Percentiles rank a stretch among this genome's conserved stretches.
These are phyloP conservation scores for Microdon myrmicae DNA, from an alignment of 2,888 invertebrate species.

Conservation along the genomic window DNA sequence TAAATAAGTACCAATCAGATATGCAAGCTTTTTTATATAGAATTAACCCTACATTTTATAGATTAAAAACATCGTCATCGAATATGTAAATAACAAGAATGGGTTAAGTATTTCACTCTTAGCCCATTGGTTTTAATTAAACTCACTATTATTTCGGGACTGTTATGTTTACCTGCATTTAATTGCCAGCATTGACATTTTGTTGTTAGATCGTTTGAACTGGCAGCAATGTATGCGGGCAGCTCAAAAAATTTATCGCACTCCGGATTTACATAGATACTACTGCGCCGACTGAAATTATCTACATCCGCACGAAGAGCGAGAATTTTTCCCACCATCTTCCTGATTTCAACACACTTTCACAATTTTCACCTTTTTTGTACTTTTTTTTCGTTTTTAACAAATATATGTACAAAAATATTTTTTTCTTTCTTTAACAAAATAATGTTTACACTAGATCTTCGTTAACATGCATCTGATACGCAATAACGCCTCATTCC, in stretches of 20 bases:
- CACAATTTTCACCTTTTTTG: constrained; percentile 25
- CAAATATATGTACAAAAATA: constrained; percentile 5
- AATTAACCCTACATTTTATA: too few species aligned
- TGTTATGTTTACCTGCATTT: constrained; percentile 62
- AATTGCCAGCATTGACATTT: constrained; percentile 66
- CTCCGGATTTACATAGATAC: constrained; percentile 67
- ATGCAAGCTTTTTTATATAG: too few species aligned
- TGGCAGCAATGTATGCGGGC: constrained; percentile 64
- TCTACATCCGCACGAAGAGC: constrained; percentile 64
- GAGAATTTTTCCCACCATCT: constrained; percentile 66
- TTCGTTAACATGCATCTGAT: constrained; percentile 21
- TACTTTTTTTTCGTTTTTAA: constrained; percentile 20
- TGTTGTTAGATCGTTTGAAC: constrained; percentile 65
- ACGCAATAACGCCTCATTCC: constrained; percentile 36
- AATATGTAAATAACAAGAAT: too few species aligned
- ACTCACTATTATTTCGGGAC: too few species aligned
- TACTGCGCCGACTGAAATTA: constrained; percentile 65
- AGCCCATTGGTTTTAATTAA: too few species aligned
- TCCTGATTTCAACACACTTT: too few species aligned
- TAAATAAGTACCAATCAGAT: too few species aligned
- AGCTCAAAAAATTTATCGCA: constrained; percentile 67
- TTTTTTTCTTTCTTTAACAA: constrained; percentile 1
- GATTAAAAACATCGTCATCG: too few species aligned
- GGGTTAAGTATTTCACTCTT: too few species aligned
- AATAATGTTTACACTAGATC: constrained; percentile 8